These are phyloP conservation scores for Caenorhabditis latens DNA, from an alignment of 1,140 invertebrate species.

Conservation along the genomic window DNA sequence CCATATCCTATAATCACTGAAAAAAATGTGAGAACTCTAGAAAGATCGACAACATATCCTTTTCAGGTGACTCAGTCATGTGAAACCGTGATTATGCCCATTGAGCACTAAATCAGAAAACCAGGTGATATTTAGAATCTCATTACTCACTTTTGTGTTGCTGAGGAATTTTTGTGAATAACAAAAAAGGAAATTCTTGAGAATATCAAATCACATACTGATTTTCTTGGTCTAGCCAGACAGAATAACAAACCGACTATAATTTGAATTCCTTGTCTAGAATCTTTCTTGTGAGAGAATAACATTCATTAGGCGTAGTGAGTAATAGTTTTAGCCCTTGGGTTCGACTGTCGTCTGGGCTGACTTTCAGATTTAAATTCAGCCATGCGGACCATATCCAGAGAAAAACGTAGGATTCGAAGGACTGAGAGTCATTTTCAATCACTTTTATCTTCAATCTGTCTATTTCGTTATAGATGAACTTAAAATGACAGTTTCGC, in stretches of 20 bases:
- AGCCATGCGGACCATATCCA: too few species aligned
- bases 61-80: conserved; percentile 15
- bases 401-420: too few species aligned
- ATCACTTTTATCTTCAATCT: too few species aligned
- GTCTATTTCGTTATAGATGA: too few species aligned
- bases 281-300: background rate
- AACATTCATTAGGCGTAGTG: too few species aligned
- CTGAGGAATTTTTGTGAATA: background rate
- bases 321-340: too few species aligned
- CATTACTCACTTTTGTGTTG: background rate
- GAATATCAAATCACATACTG: background rate
- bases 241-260: background rate
- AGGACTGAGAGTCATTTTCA: too few species aligned
- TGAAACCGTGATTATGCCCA: background rate
- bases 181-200: background rate
- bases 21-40: background rate
- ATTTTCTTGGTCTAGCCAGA: background rate
- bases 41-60: conserved; percentile 19
- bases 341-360: background rate
- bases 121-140: conserved; percentile 13
- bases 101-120: background rate
- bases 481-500: too few species aligned
- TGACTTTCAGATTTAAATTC: background rate
- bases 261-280: background rate
- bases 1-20: background rate